Evolutionary conservation across 2,113 vertebrate species (phyloP), one percentile per base, ranked within the genome.

Genomic region (Pungitius pungitius): DNA sequence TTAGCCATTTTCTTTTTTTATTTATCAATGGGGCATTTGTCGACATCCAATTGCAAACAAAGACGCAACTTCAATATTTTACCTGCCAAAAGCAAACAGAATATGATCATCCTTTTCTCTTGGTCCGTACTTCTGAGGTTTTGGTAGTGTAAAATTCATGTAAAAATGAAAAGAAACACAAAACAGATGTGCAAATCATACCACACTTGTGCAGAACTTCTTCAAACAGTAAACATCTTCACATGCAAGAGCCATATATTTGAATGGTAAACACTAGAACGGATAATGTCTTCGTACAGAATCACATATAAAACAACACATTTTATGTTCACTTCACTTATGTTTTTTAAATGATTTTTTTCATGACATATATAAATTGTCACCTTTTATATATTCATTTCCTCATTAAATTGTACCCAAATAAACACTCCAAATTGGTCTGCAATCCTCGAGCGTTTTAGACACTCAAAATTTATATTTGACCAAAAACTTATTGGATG

Each of bases 71-170:
- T 17, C 5, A 30, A 20, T 13, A 4, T 42, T 4, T 78, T 82
- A 89, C 88, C 83, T 74, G 58, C 51, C 27, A 18, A 22, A 14
- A 79, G 56, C 0, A 87, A 62, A 63, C 10, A 69, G 11, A 76
- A 27, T 3, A 63, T 43, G 30, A 45, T 51, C 58, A 63, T 58
- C 22, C 35, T 69, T 42, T 33, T 26, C 0, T 42, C 1, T 18
- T 64, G 72, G 26, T 66, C 62, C 77, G 81, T 89, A 17, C 11
- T 54, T 40, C 5, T n/a, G 47, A 47, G 17, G 42, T 59, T 58
- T 45, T 59, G 33, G 18, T 69, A 22, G 10, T 8, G 6, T 4
- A 8, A 7, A 49, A 66, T 58, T 14, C 12, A 49, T 52, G 6
- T 59, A 63, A 8, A 18, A 47, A 47, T 27, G 2, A 76, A 55